Evolutionary conservation across 2,888 invertebrate genomes (phyloP).

Genomic region (Papilio protenor): DNA sequence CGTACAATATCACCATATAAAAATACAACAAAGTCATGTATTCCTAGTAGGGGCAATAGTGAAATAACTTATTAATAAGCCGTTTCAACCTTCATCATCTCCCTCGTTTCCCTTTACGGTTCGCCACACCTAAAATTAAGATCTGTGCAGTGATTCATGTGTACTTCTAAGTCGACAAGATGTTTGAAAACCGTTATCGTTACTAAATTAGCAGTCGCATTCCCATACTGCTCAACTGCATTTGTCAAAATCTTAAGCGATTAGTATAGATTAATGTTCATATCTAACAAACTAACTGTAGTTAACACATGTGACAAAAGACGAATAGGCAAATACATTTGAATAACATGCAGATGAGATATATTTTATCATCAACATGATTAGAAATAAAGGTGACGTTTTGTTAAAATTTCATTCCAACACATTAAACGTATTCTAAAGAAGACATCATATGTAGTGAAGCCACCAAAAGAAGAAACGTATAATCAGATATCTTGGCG

Average conservation of each 20-base stretch:
- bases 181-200: not conserved
- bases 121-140: too few species aligned
- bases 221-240: not conserved
- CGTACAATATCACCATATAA: not conserved
- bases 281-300: conserved; percentile 9
- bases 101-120: too few species aligned
- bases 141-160: too few species aligned
- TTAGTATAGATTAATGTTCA: conserved; percentile 1
- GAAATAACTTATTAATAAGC: too few species aligned
- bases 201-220: not conserved
- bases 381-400: conserved; percentile 31
- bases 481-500: not conserved
- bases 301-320: conserved; percentile 29
- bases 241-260: not conserved
- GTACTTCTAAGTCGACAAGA: too few species aligned
- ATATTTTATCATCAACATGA: conserved; percentile 28
- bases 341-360: conserved; percentile 35
- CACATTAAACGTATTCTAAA: not conserved
- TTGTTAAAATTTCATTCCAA: conserved; percentile 16
- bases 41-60: too few species aligned
- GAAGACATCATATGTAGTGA: conserved; percentile 21
- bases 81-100: too few species aligned
- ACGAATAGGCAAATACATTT: conserved; percentile 2
- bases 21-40: not conserved
- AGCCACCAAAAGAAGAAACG: conserved; percentile 15